Evolutionary conservation across 2,888 invertebrate species (phyloP).

Genomic region (Pilophorus perplexus): DNA sequence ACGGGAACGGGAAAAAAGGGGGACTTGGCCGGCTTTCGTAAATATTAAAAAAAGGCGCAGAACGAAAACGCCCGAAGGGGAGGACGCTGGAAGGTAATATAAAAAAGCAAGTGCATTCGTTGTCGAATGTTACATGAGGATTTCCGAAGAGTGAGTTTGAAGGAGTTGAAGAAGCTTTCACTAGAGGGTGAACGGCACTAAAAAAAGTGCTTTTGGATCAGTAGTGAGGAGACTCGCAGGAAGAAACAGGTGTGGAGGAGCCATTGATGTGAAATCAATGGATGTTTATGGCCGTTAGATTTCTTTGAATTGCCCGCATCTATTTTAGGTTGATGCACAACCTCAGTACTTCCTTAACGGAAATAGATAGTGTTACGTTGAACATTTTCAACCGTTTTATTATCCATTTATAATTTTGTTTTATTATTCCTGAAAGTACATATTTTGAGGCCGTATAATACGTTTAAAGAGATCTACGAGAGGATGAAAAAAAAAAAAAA

Average conservation of each 20-base stretch:
- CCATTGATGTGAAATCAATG: no score
- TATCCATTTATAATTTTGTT: no score
- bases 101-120: conserved; percentile 12
- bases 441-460: no score
- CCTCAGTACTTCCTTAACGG: no score
- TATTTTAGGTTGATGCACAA: no score
- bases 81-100: conserved; percentile 16
- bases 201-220: conserved; percentile 7
- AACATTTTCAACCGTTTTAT: no score
- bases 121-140: conserved; percentile 5
- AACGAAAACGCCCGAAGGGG: neutral
- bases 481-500: no score
- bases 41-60: conserved; percentile 15
- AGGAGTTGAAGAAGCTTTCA: conserved; percentile 3
- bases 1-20: neutral
- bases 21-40: conserved; percentile 15
- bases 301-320: conserved; percentile 15
- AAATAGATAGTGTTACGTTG: no score
- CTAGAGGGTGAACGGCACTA: neutral
- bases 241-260: neutral
- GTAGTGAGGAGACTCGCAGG: neutral
- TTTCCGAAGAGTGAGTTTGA: neutral
- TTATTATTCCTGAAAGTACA: no score
- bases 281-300: conserved; percentile 11
- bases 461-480: no score